Evolutionary conservation across 1,140 invertebrate genomes (phyloP).

Genomic region (Platorchestia sp.): DNA sequence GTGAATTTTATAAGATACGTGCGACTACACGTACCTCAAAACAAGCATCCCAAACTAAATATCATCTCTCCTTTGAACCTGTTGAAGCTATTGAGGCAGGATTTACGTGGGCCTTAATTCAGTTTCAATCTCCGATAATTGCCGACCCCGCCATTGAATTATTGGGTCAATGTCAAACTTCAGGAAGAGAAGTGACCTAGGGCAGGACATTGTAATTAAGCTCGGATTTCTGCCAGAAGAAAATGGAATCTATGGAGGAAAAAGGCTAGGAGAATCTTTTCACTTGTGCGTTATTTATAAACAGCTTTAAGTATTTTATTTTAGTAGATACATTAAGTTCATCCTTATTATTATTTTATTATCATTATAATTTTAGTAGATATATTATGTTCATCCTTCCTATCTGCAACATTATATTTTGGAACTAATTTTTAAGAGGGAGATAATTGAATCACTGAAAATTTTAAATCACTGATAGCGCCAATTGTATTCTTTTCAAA

Average conservation of each 20-base stretch:
- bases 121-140: slow-evolving; percentile 9
- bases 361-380: not conserved
- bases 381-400: no score
- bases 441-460: not conserved
- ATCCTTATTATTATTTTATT: not conserved
- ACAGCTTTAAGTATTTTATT: not conserved
- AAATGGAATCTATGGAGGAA: not conserved
- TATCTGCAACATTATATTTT: no score
- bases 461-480: not conserved
- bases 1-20: no score
- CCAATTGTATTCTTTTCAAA: no score
- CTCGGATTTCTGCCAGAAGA: not conserved
- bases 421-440: not conserved
- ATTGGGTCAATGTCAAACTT: not conserved
- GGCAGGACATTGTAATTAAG: not conserved
- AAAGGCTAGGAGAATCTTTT: not conserved
- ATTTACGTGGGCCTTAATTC: not conserved
- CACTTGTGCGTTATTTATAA: not conserved
- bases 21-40: not conserved
- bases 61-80: not conserved
- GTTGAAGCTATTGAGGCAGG: not conserved
- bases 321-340: not conserved
- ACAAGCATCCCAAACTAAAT: not conserved
- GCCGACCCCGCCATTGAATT: not conserved
- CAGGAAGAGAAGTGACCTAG: not conserved